These are phyloP conservation scores for Gopherus evgoodei DNA, from an alignment of 2,113 vertebrate genomes.

Conservation along the genomic window DNA sequence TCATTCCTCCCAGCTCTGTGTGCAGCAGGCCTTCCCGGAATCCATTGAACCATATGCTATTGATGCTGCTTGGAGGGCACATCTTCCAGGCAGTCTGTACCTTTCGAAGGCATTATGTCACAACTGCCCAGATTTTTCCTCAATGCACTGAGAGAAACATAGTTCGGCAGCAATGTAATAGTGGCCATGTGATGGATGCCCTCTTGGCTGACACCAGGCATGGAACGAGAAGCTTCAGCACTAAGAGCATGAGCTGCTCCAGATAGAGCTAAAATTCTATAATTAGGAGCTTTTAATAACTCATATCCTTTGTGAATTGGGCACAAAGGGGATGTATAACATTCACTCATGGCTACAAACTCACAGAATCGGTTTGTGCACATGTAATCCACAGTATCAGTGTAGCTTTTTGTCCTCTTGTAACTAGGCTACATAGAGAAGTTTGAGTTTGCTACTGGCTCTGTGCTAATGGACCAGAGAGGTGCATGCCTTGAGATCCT, in stretches of 20 bases:
- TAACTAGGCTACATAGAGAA: background rate
- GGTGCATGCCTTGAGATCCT: background rate
- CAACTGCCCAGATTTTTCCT: background rate
- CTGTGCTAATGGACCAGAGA: background rate
- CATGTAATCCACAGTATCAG: background rate
- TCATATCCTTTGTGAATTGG: background rate
- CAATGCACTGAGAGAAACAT: background rate
- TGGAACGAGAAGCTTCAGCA: background rate
- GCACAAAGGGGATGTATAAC: background rate
- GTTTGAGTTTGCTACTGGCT: background rate
- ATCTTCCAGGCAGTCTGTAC: background rate
- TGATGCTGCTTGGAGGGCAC: background rate
- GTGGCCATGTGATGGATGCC: background rate
- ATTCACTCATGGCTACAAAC: background rate
- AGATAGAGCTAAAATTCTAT: background rate
- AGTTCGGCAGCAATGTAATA: rapidly evolving
- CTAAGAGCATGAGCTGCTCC: background rate
- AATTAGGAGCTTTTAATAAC: background rate
- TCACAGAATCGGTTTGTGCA: background rate
- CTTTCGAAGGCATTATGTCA: background rate
- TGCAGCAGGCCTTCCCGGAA: rapidly evolving
- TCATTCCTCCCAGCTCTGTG: rapidly evolving
- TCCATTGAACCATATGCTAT: background rate
- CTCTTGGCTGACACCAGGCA: background rate
- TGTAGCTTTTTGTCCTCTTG: background rate